phyloP scores from a whole-genome alignment of 2,888 invertebrate genomes.

The Pterostichus madidus region DNA sequence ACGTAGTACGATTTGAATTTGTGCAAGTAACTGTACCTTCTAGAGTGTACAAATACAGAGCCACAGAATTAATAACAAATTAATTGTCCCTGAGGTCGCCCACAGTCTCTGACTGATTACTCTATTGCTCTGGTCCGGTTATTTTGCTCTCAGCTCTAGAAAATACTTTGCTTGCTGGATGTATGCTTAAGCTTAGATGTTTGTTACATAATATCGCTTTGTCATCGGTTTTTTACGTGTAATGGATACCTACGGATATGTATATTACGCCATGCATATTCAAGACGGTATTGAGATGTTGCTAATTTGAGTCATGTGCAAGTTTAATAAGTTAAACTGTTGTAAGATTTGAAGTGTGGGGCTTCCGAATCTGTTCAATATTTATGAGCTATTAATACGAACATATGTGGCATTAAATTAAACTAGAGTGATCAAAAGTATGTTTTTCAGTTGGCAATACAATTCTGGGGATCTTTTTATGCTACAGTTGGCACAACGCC shows the following conservation, averaged over 20 bases:
- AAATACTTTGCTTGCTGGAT: not conserved
- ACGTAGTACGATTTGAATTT: conserved; percentile 9
- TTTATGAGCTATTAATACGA: not conserved
- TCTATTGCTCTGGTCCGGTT: not conserved
- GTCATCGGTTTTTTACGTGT: not conserved
- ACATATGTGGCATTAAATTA: too few species aligned
- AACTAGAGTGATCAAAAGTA: too few species aligned
- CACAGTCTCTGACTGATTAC: conserved; percentile 12
- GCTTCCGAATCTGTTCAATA: not conserved
- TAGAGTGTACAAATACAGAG: not conserved
- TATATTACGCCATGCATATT: not conserved
- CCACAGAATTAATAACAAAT: conserved; percentile 19
- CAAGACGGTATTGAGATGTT: not conserved
- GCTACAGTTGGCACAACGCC: too few species aligned
- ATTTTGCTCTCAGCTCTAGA: too few species aligned
- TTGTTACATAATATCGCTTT: not conserved
- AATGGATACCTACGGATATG: not conserved
- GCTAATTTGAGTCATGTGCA: not conserved
- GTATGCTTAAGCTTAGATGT: not conserved
- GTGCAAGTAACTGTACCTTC: not conserved
- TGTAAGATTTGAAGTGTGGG: not conserved
- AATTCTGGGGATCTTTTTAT: too few species aligned
- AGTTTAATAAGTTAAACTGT: not conserved
- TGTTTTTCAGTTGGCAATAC: too few species aligned
- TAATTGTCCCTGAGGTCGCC: conserved; percentile 38